A percentile compares a stretch with the other conserved stretches of the same genome.
Evolutionary conservation across 2,888 invertebrate genomes (phyloP).

Genomic region (Ichneumoninae sp.): DNA sequence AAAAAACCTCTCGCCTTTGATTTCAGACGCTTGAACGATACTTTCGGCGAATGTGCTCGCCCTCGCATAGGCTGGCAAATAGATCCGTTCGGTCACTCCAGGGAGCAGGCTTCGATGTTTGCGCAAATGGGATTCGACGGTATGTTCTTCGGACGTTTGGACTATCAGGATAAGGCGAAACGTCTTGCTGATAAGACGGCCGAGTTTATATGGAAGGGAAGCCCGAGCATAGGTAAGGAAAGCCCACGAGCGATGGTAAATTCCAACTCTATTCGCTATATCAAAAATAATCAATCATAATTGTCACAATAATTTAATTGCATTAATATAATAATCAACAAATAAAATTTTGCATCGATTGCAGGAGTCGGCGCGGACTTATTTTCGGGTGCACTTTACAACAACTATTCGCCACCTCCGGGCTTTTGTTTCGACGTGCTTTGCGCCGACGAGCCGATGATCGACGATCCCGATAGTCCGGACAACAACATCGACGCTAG

Average conservation of each 20-base stretch:
- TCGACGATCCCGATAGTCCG: slow-evolving; percentile 92
- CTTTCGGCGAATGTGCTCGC: slow-evolving; percentile 90
- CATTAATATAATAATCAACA: too few species aligned
- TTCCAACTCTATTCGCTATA: background rate
- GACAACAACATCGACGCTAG: slow-evolving; percentile 92
- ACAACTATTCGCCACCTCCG: slow-evolving; percentile 93
- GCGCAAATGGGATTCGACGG: slow-evolving; percentile 96
- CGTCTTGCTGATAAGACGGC: slow-evolving; percentile 87
- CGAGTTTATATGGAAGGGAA: slow-evolving; percentile 94
- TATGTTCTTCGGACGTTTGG: slow-evolving; percentile 93
- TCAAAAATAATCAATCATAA: background rate
- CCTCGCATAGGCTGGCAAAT: slow-evolving; percentile 93
- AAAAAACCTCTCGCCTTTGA: background rate
- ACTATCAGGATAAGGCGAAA: slow-evolving; percentile 91
- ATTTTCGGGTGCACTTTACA: slow-evolving; percentile 93
- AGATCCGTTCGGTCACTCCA: slow-evolving; percentile 94
- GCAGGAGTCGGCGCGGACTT: slow-evolving; percentile 89
- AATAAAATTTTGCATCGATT: background rate
- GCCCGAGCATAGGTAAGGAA: slow-evolving; percentile 88
- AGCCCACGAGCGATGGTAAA: slow-evolving; percentile 7
- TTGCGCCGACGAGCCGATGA: slow-evolving; percentile 93
- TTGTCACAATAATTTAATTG: background rate
- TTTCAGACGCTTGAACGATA: slow-evolving; percentile 86
- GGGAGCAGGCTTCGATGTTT: slow-evolving; percentile 93
- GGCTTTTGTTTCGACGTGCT: slow-evolving; percentile 97